Conservation (phyloP, 2,888 invertebrate genomes). For the Idaea dimidiata region DNA sequence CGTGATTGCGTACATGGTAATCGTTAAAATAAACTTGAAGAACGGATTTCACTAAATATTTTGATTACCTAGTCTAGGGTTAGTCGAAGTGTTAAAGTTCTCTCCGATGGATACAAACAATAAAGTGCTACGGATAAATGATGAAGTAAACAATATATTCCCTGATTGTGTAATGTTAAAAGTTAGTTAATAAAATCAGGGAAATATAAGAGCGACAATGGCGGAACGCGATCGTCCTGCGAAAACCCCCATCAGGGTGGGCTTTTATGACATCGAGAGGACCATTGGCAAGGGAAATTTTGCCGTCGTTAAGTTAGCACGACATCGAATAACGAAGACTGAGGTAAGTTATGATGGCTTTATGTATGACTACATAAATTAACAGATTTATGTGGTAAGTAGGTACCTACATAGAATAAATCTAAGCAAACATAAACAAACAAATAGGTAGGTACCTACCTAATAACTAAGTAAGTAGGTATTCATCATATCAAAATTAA, state of each 20-base stretch:
- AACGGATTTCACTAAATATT: conserved; percentile 3
- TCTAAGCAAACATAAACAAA: background rate
- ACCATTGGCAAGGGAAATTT: conserved; percentile 99
- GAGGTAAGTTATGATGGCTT: conserved; percentile 87
- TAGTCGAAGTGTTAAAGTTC: conserved; percentile 21
- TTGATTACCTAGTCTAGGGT: background rate
- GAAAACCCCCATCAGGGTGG: conserved; percentile 91
- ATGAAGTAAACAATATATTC: conserved; percentile 39
- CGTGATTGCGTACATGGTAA: conserved; percentile 26
- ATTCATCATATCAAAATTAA: no score
- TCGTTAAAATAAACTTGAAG: conserved; percentile 11
- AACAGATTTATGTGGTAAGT: conserved; percentile 90
- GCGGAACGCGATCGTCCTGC: conserved; percentile 80
- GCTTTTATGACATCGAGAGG: conserved; percentile 98
- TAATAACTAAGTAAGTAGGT: no score
- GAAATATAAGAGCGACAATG: conserved; percentile 70
- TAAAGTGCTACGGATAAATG: conserved; percentile 46
- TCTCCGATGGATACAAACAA: conserved; percentile 45
- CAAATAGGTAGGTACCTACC: background rate
- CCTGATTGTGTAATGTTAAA: conserved; percentile 44
- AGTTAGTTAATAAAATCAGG: conserved; percentile 49
- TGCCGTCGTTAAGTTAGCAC: conserved; percentile 98
- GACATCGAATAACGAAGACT: conserved; percentile 98
- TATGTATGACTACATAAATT: no score
- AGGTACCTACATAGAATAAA: conserved; percentile 14